Evolutionary conservation across 2,113 vertebrate species (phyloP).

Genomic region (Acrocephalus arundinaceus): DNA sequence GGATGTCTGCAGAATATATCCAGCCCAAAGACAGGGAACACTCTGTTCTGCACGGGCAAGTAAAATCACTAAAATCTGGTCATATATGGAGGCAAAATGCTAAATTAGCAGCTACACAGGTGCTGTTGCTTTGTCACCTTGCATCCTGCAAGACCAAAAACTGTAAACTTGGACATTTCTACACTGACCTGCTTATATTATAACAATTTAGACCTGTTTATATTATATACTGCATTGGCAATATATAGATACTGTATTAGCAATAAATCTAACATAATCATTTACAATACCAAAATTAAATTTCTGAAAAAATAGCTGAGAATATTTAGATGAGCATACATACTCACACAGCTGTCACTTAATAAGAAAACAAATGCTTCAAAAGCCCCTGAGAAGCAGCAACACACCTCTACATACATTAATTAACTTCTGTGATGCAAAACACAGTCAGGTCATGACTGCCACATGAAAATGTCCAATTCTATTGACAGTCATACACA

Average conservation of each 20-base stretch:
- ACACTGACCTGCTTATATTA: neutral
- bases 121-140: neutral
- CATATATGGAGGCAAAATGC: neutral
- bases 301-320: neutral
- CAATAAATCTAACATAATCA: neutral
- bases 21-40: neutral
- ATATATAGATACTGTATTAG: neutral
- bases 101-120: neutral
- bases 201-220: neutral
- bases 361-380: neutral
- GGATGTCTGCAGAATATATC: neutral
- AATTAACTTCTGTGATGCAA: neutral
- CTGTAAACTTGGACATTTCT: neutral
- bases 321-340: neutral
- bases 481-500: neutral
- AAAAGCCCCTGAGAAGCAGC: neutral
- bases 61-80: neutral
- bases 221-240: neutral
- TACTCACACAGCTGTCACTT: neutral
- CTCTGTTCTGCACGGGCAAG: fast-evolving
- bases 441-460: neutral
- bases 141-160: neutral
- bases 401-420: neutral
- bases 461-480: neutral
- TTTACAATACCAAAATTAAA: neutral